A percentile compares a stretch with the other conserved stretches of the same genome.
phyloP scores from a whole-genome alignment of 2,113 vertebrate genomes.

The Dissostichus mawsoni region DNA sequence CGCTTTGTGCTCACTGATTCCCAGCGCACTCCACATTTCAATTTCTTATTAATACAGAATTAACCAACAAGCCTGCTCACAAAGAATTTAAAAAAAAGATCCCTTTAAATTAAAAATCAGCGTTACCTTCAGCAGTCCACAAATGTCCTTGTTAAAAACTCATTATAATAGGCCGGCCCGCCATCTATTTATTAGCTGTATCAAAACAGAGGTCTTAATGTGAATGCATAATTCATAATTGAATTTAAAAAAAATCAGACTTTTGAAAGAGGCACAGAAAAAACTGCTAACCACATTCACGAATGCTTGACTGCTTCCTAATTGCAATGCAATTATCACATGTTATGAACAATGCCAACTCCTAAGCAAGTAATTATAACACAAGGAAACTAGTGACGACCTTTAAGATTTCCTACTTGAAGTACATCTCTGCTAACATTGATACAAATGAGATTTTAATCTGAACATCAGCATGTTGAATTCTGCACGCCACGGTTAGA shows the following conservation, averaged over 20 bases:
- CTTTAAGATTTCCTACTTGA: constrained; percentile 75
- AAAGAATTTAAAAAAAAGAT: constrained; percentile 74
- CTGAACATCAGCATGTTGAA: constrained; percentile 72
- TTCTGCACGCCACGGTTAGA: constrained; percentile 64
- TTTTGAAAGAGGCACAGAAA: constrained; percentile 52
- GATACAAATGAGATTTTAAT: constrained; percentile 78
- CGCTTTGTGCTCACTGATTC: constrained; percentile 67
- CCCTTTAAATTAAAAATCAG: constrained; percentile 81
- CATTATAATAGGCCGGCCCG: constrained; percentile 78
- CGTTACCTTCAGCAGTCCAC: constrained; percentile 68
- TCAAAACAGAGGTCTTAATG: constrained; percentile 83
- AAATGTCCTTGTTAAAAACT: constrained; percentile 82
- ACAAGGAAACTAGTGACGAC: constrained; percentile 84
- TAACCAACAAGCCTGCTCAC: constrained; percentile 73
- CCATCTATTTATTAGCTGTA: constrained; percentile 82
- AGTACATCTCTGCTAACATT: constrained; percentile 69
- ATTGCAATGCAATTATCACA: constrained; percentile 84
- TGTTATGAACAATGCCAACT: constrained; percentile 85
- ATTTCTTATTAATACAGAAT: constrained; percentile 84
- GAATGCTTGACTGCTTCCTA: constrained; percentile 80
- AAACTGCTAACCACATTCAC: constrained; percentile 79
- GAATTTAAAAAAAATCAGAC: constrained; percentile 70
- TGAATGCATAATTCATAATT: constrained; percentile 80
- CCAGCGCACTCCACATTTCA: constrained; percentile 76
- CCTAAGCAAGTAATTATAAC: constrained; percentile 86